Base-by-base conservation (phyloP, 2,888 invertebrate species). In the Labia minor region DNA sequence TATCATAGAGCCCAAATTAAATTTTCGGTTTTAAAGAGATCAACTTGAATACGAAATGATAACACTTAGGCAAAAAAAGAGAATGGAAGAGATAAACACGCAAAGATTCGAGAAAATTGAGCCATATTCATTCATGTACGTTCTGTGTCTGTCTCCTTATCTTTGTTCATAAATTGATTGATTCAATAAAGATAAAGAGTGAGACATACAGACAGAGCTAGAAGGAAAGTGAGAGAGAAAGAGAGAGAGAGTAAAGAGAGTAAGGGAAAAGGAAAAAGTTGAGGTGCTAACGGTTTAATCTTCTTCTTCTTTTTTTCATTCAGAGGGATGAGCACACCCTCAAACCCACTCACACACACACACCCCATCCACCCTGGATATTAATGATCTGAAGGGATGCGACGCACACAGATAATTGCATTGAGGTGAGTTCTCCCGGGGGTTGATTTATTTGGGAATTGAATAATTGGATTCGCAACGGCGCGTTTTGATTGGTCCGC, bases 171-270 rank as follows among this genome's bases (percentile, higher is more conserved):
- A 19, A 18, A 61, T 66, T 66, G 61, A 21, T 21, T 11, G 49
- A 49, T 49, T 49, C 49, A 63, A 63, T 62, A 62, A 62, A 37
- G 21, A 61, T 26, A 67, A 64, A 49, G 65, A 21, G 65, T 62
- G 67, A 19, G 19, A 1, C 19, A 21, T 21, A 49, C 65, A 19
- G 61, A 10, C 14, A 61, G 61, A 65, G 19, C 19, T 64, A 67
- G 63, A 65, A 68, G 67, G 71, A 72, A 71, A 69, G 69, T 71
- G 19, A 66, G 67, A 68, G 68, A 67, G 68, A 69, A 37, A 65
- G 33, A 63, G 33, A 61, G 49, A 62, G 21, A 11, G 49, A 37
- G n/a, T 14, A 37, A 63, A 64, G 21, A 63, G 64, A 33, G n/a
- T n/a, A n/a, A n/a, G n/a, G 61, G 1, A 16, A 11, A 26, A 33